phyloP scores from a whole-genome alignment of 1,140 invertebrate genomes.

The Zophobas atratus region DNA sequence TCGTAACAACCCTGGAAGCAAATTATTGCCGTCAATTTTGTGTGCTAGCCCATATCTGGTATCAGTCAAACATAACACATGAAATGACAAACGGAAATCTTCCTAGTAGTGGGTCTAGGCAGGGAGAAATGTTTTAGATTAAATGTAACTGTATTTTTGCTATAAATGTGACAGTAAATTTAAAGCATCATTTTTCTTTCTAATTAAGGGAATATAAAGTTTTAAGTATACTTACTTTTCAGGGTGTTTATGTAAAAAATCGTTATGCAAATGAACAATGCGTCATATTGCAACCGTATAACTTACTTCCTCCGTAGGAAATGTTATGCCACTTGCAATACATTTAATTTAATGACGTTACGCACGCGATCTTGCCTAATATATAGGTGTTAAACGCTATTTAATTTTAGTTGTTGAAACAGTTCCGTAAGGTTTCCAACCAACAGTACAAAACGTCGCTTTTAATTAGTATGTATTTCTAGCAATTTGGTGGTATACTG shows the following conservation, averaged over 20 bases:
- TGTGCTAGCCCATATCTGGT: no score
- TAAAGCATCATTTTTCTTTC: no score
- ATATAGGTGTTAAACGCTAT: not conserved
- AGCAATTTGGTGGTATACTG: not conserved
- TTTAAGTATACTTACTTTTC: no score
- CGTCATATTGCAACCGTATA: not conserved
- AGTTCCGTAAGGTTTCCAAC: not conserved
- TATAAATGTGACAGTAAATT: no score
- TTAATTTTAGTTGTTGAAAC: not conserved
- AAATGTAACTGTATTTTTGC: no score
- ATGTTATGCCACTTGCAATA: not conserved
- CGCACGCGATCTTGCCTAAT: conserved; percentile 4
- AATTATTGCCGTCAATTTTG: no score
- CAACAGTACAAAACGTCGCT: not conserved
- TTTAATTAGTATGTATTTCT: not conserved
- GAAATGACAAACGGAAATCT: no score
- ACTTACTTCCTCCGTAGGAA: not conserved
- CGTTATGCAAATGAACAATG: not conserved
- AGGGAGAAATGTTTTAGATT: no score
- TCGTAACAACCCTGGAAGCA: no score
- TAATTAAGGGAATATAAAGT: no score
- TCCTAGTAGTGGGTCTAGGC: no score
- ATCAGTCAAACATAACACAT: no score
- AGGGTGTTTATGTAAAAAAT: not conserved
- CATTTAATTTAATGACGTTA: not conserved